Evolutionary conservation across 2,797 vertebrate species (phyloP).

Genomic region (Thunnus albacares): DNA sequence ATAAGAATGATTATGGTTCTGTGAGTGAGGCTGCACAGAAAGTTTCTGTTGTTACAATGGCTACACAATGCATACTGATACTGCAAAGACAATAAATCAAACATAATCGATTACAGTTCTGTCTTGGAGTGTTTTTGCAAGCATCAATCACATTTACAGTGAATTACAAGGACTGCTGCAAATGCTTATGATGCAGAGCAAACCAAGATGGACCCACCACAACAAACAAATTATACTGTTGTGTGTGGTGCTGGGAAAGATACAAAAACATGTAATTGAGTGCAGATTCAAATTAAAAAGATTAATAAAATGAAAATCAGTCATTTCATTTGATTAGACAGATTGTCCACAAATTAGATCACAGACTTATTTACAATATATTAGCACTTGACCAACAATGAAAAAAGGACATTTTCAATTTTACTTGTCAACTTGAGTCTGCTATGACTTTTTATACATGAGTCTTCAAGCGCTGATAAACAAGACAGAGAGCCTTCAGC

Average conservation of each 20-base stretch:
- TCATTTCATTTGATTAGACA: constrained; percentile 19
- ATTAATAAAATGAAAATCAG: constrained; percentile 33
- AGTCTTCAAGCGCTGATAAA: no score
- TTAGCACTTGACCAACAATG: constrained; percentile 22
- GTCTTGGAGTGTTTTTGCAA: constrained; percentile 74
- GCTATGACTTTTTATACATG: neutral
- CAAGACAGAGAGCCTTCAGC: no score
- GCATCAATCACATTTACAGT: constrained; percentile 83
- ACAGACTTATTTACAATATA: constrained; percentile 21
- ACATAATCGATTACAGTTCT: constrained; percentile 80
- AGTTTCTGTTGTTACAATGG: constrained; percentile 61
- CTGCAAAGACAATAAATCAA: constrained; percentile 82
- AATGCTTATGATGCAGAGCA: constrained; percentile 71
- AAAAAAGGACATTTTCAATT: constrained; percentile 25
- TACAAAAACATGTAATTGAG: constrained; percentile 41
- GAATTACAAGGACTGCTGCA: constrained; percentile 75
- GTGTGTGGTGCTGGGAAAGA: constrained; percentile 24
- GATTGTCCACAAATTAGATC: constrained; percentile 30
- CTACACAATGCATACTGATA: constrained; percentile 59
- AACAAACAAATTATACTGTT: constrained; percentile 59
- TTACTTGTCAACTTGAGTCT: neutral
- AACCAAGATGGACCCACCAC: constrained; percentile 58
- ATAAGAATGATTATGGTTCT: constrained; percentile 55
- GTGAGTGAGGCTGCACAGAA: constrained; percentile 52
- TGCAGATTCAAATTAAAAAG: constrained; percentile 40